Conservation (phyloP, 2,113 vertebrate species). For the Oncorhynchus keta region DNA sequence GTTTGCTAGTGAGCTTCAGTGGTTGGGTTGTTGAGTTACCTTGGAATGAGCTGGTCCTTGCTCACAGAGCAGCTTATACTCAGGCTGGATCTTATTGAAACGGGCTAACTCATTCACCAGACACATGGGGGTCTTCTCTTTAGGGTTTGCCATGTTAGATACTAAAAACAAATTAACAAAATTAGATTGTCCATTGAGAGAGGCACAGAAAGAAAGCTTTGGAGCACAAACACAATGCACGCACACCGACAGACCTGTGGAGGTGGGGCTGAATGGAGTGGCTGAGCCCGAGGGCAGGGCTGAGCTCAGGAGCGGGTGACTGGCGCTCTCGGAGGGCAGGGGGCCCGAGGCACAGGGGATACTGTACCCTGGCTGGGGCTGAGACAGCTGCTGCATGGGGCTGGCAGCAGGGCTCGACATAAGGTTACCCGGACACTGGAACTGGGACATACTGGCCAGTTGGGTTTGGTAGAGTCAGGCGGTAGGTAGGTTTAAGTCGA, state of each 20-base stretch:
- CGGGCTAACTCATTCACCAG: slow-evolving; percentile 98
- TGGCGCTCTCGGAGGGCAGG: slow-evolving; percentile 91
- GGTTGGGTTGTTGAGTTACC: slow-evolving; percentile 61
- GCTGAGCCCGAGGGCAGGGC: slow-evolving; percentile 89
- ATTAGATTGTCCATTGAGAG: not conserved
- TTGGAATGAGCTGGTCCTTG: slow-evolving; percentile 93
- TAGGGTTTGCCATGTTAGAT: slow-evolving; percentile 97
- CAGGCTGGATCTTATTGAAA: slow-evolving; percentile 94
- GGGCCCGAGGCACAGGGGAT: slow-evolving; percentile 87
- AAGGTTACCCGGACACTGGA: slow-evolving; percentile 83
- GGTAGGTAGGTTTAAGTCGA: slow-evolving; percentile 36
- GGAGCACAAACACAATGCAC: not conserved
- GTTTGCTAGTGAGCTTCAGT: not conserved
- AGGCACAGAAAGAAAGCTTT: not conserved
- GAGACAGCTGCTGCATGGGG: not conserved
- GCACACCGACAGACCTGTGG: slow-evolving; percentile 32
- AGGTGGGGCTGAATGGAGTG: slow-evolving; percentile 86
- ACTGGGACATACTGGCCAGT: slow-evolving; percentile 89
- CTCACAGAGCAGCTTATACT: slow-evolving; percentile 93
- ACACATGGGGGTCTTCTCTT: slow-evolving; percentile 98
- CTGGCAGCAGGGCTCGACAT: slow-evolving; percentile 74
- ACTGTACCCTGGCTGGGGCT: slow-evolving; percentile 85
- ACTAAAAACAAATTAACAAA: slow-evolving; percentile 70
- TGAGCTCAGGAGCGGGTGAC: slow-evolving; percentile 89
- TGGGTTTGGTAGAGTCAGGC: slow-evolving; percentile 35